Conservation (phyloP, 2,888 invertebrate genomes). For the Sesamia inferens region DNA sequence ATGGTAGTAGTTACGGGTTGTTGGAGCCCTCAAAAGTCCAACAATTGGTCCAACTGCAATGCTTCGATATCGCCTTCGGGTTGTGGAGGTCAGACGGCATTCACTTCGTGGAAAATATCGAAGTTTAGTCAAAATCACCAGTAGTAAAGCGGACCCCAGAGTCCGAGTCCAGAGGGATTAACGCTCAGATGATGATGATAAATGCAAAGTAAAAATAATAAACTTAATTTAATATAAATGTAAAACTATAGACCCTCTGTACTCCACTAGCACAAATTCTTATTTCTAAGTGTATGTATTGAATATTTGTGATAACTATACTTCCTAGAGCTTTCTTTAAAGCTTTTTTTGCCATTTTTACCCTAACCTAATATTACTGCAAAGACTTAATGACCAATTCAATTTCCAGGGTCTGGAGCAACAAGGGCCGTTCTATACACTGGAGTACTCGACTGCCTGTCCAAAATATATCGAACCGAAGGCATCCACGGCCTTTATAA, state of each 20-base stretch:
- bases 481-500: constrained; percentile 95
- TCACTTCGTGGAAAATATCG: no score
- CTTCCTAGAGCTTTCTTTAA: neutral
- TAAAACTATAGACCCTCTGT: neutral
- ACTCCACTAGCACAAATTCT: neutral
- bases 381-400: neutral
- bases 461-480: constrained; percentile 94
- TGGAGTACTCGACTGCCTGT: constrained; percentile 93
- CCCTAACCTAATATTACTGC: neutral
- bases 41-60: no score
- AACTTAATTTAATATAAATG: neutral
- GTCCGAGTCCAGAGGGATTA: no score
- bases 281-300: neutral
- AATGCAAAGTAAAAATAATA: no score
- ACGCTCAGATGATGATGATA: no score
- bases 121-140: no score
- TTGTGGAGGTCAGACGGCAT: no score
- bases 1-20: no score
- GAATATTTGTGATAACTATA: neutral
- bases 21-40: no score
- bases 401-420: constrained; percentile 89
- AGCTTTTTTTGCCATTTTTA: neutral
- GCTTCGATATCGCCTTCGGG: no score
- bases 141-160: no score
- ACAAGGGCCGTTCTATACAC: constrained; percentile 92